A percentile compares a stretch with the other conserved stretches of the same genome.
Evolutionary conservation across 2,113 vertebrate species (phyloP).

Genomic region (Pterocles gutturalis): DNA sequence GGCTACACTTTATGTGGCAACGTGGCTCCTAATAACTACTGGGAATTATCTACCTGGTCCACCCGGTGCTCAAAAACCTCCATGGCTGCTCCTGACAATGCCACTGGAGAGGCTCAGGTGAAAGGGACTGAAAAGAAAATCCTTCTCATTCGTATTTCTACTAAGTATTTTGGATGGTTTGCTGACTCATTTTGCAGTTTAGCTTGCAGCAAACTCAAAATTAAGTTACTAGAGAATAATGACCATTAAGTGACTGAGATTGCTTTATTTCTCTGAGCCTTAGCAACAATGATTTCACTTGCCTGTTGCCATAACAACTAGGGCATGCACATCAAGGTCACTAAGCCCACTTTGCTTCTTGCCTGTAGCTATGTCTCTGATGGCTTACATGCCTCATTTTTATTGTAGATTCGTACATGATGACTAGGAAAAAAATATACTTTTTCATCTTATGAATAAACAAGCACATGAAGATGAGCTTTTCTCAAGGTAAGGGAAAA

Average conservation of each 20-base stretch:
- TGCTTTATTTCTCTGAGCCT: conserved; percentile 77
- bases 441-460: conserved; percentile 56
- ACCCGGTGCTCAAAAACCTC: neutral
- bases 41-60: neutral
- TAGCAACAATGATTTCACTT: conserved; percentile 78
- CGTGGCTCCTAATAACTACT: neutral
- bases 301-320: conserved; percentile 89
- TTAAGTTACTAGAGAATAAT: conserved; percentile 68
- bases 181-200: conserved; percentile 62
- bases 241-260: conserved; percentile 74
- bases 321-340: conserved; percentile 84
- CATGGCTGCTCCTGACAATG: neutral
- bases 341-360: conserved; percentile 75
- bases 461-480: conserved; percentile 18
- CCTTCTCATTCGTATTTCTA: neutral
- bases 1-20: neutral
- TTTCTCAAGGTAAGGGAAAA: conserved; percentile 30
- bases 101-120: neutral
- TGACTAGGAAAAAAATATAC: conserved; percentile 32
- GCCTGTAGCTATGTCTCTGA: conserved; percentile 65
- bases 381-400: conserved; percentile 74
- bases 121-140: neutral
- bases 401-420: conserved; percentile 60
- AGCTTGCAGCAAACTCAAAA: conserved; percentile 49
- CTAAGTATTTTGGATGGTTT: neutral